Percentiles rank a stretch among this genome's conserved stretches.
Conservation (phyloP, 1,140 invertebrate species). For the Rhyacophila brunnea region DNA sequence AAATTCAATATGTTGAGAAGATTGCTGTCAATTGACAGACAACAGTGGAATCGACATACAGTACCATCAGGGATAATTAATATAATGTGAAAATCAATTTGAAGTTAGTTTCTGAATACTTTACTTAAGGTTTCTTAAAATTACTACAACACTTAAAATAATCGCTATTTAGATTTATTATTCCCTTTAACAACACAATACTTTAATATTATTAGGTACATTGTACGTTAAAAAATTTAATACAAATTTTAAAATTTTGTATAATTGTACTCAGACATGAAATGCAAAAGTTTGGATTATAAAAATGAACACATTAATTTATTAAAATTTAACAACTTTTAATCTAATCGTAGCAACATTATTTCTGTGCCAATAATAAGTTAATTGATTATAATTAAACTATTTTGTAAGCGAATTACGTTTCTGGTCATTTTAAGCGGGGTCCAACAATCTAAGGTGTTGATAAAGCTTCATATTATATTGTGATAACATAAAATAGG, state of each 20-base stretch:
- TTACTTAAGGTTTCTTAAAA: too few relatives aligned
- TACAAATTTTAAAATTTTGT: neutral
- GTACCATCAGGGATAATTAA: too few relatives aligned
- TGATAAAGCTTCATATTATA: too few relatives aligned
- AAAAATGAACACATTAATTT: neutral
- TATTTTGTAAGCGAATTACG: neutral
- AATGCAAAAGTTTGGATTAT: constrained; percentile 4
- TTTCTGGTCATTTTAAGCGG: too few relatives aligned
- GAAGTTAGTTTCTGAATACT: too few relatives aligned
- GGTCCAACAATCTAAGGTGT: too few relatives aligned
- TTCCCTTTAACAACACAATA: neutral
- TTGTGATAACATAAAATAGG: too few relatives aligned
- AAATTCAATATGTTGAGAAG: neutral
- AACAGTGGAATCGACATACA: neutral
- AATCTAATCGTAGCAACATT: neutral
- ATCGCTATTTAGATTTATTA: too few relatives aligned
- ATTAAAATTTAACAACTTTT: neutral
- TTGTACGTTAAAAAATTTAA: too few relatives aligned
- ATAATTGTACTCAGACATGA: neutral
- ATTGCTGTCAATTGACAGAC: neutral
- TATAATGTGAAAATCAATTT: too few relatives aligned
- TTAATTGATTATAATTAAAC: too few relatives aligned
- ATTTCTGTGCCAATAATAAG: neutral
- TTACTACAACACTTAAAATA: too few relatives aligned
- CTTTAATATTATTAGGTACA: neutral